These are phyloP conservation scores for Tolypeutes matacus DNA, from an alignment of 2,797 vertebrate genomes.

Conservation along the genomic window DNA sequence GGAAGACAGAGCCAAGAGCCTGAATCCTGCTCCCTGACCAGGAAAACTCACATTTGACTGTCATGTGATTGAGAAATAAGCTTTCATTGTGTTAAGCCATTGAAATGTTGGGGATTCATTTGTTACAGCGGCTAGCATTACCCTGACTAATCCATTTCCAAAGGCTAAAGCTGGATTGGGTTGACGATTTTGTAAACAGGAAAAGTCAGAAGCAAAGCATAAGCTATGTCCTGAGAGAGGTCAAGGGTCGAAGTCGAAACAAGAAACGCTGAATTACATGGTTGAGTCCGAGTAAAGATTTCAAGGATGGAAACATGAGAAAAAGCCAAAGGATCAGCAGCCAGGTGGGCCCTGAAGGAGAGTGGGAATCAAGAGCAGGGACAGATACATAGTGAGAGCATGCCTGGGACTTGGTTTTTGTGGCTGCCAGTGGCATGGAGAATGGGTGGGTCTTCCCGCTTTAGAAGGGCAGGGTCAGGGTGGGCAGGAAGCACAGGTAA, in stretches of 20 bases:
- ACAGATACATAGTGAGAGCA: neutral
- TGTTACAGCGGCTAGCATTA: neutral
- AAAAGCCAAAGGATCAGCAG: neutral
- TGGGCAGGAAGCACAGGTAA: conserved; percentile 67
- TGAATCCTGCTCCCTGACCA: neutral
- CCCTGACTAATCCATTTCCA: neutral
- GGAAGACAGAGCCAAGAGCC: neutral
- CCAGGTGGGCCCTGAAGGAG: neutral
- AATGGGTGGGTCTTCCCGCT: conserved; percentile 12
- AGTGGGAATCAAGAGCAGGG: neutral
- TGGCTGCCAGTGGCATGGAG: neutral
- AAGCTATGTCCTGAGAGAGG: neutral
- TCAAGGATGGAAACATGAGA: conserved; percentile 32
- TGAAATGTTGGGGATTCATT: neutral
- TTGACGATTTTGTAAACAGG: conserved; percentile 3
- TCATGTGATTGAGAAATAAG: neutral
- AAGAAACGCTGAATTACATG: neutral
- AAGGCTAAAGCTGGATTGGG: neutral
- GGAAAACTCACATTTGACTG: conserved; percentile 2
- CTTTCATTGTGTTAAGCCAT: neutral
- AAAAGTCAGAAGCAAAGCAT: neutral
- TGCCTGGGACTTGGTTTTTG: neutral
- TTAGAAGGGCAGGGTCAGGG: neutral
- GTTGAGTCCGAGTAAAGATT: conserved; percentile 30
- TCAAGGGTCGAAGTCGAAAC: neutral